These are phyloP conservation scores for Passer domesticus DNA, from an alignment of 2,113 vertebrate species.

Conservation along the genomic window DNA sequence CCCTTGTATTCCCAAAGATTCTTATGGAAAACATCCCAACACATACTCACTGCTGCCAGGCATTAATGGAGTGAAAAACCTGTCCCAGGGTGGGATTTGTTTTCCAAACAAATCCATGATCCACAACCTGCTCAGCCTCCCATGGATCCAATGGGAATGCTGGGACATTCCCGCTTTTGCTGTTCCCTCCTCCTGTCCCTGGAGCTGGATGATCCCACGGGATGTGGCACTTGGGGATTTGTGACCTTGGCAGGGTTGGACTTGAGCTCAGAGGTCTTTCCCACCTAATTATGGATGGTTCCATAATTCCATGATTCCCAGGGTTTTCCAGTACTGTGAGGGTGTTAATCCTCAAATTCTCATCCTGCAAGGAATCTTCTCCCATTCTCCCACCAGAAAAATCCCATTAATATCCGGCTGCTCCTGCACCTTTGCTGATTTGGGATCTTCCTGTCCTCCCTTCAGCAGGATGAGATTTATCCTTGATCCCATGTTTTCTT, in stretches of 20 bases:
- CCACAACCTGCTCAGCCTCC: not conserved
- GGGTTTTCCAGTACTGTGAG: not conserved
- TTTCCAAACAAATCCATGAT: not conserved
- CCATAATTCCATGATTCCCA: not conserved
- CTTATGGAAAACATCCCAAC: not conserved
- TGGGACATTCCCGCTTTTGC: not conserved
- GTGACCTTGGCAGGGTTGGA: no score
- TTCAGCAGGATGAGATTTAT: not conserved
- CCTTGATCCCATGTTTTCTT: not conserved
- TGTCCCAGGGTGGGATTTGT: rapidly evolving
- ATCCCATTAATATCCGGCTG: rapidly evolving
- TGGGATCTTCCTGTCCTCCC: rapidly evolving
- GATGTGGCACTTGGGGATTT: not conserved
- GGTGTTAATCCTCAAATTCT: not conserved
- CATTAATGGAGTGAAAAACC: rapidly evolving
- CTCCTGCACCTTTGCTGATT: not conserved
- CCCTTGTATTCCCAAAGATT: not conserved
- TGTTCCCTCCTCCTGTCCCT: not conserved
- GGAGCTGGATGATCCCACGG: rapidly evolving
- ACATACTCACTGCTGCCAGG: rapidly evolving
- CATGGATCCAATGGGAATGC: rapidly evolving
- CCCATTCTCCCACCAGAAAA: not conserved
- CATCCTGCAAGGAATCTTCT: not conserved
- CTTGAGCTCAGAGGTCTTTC: not conserved
- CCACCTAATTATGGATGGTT: no score